These are phyloP conservation scores for Gymnogyps californianus DNA, from an alignment of 2,113 vertebrate species.

Conservation along the genomic window DNA sequence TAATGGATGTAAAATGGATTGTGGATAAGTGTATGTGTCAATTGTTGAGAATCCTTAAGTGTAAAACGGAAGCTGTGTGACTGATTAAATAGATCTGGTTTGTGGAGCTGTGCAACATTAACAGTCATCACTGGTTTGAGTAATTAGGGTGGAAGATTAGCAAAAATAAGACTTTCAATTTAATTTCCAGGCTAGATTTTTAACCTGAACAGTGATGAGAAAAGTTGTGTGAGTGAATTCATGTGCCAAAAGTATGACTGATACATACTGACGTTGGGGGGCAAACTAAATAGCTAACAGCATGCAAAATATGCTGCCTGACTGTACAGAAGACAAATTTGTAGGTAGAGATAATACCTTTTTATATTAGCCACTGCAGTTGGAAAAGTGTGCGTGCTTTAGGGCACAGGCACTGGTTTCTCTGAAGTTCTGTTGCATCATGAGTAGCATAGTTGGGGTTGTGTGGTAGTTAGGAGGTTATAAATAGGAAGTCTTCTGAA, in stretches of 20 bases:
- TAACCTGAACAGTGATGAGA: background rate
- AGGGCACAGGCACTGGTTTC: background rate
- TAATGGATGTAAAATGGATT: background rate
- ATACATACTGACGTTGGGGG: background rate
- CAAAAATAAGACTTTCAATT: background rate
- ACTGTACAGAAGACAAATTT: background rate
- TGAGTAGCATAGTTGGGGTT: background rate
- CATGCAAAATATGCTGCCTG: background rate
- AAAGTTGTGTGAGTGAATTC: background rate
- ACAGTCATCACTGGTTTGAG: background rate
- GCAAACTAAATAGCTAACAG: background rate
- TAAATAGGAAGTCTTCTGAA: background rate
- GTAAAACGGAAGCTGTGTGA: background rate
- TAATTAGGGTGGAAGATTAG: background rate
- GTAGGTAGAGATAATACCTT: background rate
- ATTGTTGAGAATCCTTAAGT: background rate
- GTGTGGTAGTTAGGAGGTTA: background rate
- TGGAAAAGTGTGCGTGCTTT: background rate
- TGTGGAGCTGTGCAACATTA: background rate
- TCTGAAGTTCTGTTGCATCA: background rate
- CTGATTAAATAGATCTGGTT: background rate
- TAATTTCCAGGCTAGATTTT: background rate
- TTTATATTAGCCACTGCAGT: background rate
- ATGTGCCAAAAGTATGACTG: background rate
- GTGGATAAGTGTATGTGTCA: background rate